Conservation (phyloP, 2,113 vertebrate genomes). For the Cariama cristata region DNA sequence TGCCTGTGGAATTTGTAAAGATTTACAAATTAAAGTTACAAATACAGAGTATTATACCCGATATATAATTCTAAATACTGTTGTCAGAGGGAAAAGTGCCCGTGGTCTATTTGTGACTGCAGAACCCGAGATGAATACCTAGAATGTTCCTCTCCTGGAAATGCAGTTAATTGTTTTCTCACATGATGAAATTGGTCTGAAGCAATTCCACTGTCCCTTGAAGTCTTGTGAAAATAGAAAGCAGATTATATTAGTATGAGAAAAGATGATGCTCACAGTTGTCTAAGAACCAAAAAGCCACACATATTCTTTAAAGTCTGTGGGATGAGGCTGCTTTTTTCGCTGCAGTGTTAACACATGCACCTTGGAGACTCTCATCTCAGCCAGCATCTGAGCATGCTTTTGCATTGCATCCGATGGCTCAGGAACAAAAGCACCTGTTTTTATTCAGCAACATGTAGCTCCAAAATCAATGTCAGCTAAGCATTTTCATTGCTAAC, state of each 20-base stretch:
- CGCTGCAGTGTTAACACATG: not conserved
- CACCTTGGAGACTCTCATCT: constrained; percentile 43
- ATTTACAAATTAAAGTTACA: not conserved
- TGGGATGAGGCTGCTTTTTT: constrained; percentile 12
- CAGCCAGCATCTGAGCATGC: not conserved
- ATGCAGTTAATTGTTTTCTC: constrained; percentile 41
- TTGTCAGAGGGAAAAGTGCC: not conserved
- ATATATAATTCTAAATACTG: not conserved
- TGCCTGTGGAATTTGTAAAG: not conserved
- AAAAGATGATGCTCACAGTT: constrained; percentile 2
- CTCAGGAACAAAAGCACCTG: constrained; percentile 30
- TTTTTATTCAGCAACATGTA: not conserved
- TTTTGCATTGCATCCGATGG: constrained; percentile 19
- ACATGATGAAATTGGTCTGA: constrained; percentile 44
- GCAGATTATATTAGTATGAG: not conserved
- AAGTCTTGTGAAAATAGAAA: constrained; percentile 50
- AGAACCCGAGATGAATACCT: not conserved
- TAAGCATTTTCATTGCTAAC: not conserved
- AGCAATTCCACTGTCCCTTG: constrained; percentile 41
- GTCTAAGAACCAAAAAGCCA: not conserved
- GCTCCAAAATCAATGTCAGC: constrained; percentile 25
- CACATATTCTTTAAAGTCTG: constrained; percentile 3
- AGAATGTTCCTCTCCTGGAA: constrained; percentile 35
- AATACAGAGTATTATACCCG: not conserved
- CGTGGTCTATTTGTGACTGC: not conserved